Evolutionary conservation across 1,140 invertebrate genomes (phyloP).

Genomic region (Aphidius gifuensis): DNA sequence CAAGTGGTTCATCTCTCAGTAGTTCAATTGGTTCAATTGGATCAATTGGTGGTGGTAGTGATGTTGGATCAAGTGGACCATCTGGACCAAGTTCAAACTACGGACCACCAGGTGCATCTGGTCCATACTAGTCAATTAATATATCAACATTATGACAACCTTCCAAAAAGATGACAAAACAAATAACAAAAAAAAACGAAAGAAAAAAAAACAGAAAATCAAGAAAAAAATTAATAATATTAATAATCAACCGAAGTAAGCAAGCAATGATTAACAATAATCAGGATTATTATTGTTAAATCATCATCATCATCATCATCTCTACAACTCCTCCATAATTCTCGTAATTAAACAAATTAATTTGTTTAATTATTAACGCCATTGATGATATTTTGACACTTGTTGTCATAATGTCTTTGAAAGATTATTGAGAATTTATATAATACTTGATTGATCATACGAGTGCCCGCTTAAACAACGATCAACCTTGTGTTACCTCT

Average conservation of each 20-base stretch:
- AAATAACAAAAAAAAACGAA: background rate
- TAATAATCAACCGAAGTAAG: background rate
- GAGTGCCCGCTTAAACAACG: constrained; percentile 9
- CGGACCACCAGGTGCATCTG: constrained; percentile 60
- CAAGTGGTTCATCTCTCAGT: constrained; percentile 40
- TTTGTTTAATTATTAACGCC: background rate
- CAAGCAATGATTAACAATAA: background rate
- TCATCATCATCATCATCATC: constrained; percentile 1
- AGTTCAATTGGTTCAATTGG: constrained; percentile 40
- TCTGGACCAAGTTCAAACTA: constrained; percentile 61
- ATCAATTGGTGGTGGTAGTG: constrained; percentile 41
- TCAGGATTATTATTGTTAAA: constrained; percentile 3
- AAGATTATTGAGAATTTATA: background rate
- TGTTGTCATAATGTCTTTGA: background rate
- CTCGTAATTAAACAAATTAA: background rate
- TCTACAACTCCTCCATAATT: background rate
- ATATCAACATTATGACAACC: background rate
- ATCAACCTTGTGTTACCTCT: constrained; percentile 17
- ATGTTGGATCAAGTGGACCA: constrained; percentile 42
- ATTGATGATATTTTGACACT: background rate
- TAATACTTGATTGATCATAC: constrained; percentile 19
- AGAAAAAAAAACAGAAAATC: background rate
- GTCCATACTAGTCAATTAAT: constrained; percentile 54
- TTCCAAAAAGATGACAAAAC: background rate
- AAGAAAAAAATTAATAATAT: background rate